phyloP scores from a whole-genome alignment of 2,888 invertebrate genomes.

The Neelides folsomi region DNA sequence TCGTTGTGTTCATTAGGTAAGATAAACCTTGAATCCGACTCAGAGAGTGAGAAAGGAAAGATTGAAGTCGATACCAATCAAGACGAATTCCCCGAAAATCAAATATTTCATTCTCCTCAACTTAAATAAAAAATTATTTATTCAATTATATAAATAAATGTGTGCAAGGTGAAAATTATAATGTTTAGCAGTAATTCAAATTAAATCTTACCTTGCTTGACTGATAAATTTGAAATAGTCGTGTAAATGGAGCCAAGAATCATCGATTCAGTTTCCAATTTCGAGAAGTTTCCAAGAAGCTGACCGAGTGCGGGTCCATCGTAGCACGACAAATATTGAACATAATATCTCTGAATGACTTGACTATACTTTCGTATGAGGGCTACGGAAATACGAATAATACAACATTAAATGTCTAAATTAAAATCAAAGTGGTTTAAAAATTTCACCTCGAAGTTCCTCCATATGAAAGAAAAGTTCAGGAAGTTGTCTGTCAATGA shows the following conservation, averaged over 20 bases:
- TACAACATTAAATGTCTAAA: no score
- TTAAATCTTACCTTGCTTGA: constrained; percentile 56
- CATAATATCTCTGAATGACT: constrained; percentile 93
- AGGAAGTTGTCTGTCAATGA: constrained; percentile 89
- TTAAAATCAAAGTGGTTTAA: constrained; percentile 3
- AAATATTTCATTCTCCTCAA: constrained; percentile 88
- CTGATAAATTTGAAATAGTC: constrained; percentile 67
- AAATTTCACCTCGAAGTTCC: constrained; percentile 61
- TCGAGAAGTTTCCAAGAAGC: constrained; percentile 65
- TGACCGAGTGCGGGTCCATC: constrained; percentile 84
- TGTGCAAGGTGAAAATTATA: neutral
- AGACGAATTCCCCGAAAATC: constrained; percentile 88
- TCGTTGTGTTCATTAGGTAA: constrained; percentile 81
- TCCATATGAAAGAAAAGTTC: constrained; percentile 97
- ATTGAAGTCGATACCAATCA: constrained; percentile 96
- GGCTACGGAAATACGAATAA: constrained; percentile 37
- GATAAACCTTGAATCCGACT: constrained; percentile 52
- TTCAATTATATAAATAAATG: no score
- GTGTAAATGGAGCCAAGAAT: constrained; percentile 85
- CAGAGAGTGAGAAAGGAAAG: constrained; percentile 67
- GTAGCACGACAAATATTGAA: constrained; percentile 90
- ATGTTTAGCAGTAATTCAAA: constrained; percentile 3
- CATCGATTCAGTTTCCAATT: constrained; percentile 85
- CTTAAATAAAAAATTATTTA: constrained; percentile 38
- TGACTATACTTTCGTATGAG: constrained; percentile 90